phyloP scores from a whole-genome alignment of 2,797 vertebrate species.

The Morus bassanus region DNA sequence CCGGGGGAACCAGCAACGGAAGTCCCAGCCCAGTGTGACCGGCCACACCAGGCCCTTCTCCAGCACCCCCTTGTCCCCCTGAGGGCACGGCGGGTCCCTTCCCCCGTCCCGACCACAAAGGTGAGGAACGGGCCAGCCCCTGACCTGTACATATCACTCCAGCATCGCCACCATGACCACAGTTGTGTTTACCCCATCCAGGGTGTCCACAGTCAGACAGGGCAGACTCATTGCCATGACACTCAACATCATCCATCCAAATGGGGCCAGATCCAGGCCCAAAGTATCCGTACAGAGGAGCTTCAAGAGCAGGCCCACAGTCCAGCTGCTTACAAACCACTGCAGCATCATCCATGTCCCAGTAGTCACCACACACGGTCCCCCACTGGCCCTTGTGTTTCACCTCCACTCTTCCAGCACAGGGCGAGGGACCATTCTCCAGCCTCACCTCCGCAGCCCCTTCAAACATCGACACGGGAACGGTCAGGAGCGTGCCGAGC shows the following conservation, averaged over 20 bases:
- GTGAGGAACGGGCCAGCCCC: background rate
- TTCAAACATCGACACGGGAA: background rate
- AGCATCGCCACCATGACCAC: background rate
- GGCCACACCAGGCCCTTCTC: rapidly evolving
- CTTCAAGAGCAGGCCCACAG: constrained; percentile 44
- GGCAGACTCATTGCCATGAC: constrained; percentile 20
- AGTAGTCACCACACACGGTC: constrained; percentile 29
- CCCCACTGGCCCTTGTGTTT: constrained; percentile 59
- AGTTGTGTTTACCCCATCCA: background rate
- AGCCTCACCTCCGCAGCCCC: constrained; percentile 29
- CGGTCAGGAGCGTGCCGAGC: background rate
- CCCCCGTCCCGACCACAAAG: background rate
- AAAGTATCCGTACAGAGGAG: background rate
- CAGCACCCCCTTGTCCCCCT: no score
- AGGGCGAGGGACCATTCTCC: background rate
- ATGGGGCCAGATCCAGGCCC: constrained; percentile 42
- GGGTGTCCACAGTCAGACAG: background rate
- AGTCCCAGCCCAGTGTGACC: background rate
- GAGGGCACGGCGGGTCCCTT: background rate
- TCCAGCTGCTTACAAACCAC: constrained; percentile 70
- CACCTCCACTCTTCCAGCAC: constrained; percentile 68
- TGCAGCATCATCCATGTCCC: constrained; percentile 23
- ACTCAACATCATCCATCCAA: constrained; percentile 1
- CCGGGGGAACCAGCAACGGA: background rate
- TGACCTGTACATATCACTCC: background rate